phyloP scores from a whole-genome alignment of 1,140 invertebrate genomes.

The Trypoxylus dichotomus region DNA sequence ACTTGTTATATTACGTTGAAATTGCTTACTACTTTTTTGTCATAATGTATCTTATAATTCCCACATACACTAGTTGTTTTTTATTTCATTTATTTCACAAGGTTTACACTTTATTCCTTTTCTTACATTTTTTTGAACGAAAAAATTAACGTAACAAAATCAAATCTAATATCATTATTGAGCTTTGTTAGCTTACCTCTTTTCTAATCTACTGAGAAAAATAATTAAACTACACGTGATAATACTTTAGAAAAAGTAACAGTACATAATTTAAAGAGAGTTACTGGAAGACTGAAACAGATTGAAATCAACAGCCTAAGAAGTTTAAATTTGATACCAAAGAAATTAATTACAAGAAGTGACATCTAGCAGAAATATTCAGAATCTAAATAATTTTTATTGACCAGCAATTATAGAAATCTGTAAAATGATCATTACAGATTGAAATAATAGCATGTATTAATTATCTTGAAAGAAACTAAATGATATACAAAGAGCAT shows the following conservation, averaged over 20 bases:
- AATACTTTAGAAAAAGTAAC: not conserved
- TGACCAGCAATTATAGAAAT: not conserved
- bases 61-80: not conserved
- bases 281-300: not conserved
- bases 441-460: too few relatives aligned
- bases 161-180: too few relatives aligned
- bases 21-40: too few relatives aligned
- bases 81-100: not conserved
- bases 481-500: too few relatives aligned
- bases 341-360: not conserved
- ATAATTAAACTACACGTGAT: slow-evolving; percentile 2
- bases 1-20: too few relatives aligned
- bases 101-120: not conserved
- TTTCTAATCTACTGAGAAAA: not conserved
- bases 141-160: too few relatives aligned
- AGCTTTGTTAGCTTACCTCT: not conserved
- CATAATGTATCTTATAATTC: not conserved
- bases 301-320: not conserved
- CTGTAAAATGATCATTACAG: too few relatives aligned
- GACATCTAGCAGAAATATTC: not conserved
- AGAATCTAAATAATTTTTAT: too few relatives aligned
- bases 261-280: slow-evolving; percentile 9
- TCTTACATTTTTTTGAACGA: not conserved
- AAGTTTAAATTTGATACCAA: slow-evolving; percentile 9
- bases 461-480: too few relatives aligned